Evolutionary conservation across 2,113 vertebrate genomes (phyloP), one percentile per base, ranked within the genome.

Genomic region (Platanista minor): DNA sequence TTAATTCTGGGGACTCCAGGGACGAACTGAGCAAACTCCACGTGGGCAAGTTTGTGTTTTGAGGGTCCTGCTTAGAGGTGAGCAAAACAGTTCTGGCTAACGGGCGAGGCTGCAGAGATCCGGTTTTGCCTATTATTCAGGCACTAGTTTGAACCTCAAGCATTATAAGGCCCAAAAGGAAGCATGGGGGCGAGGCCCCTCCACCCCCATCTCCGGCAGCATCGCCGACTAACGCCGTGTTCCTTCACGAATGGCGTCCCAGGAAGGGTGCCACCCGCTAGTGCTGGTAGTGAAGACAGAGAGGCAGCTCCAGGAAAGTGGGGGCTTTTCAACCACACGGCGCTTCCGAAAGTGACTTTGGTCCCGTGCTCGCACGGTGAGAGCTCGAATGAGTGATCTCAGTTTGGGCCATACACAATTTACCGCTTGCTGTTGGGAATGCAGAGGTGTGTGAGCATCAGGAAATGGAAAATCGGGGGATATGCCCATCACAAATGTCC

Each of bases 101-200:
- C 0, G 8, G 36, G 2, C 27, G 2, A 0, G 13, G 67, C 29
- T 1, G 12, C 29, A 13, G 74, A 20, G 1, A 3, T 9, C 27
- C 2, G 0, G 1, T 0, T 61, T n/a, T 2, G 2, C 6, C 0
- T 1, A 33, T 57, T n/a, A 11, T 23, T 11, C 2, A 0, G n/a
- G 31, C 10, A 9, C 3, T 3, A 21, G 13, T 29, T 23, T 12
- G 10, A 81, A 27, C 8, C 57, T 80, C 33, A 11, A 2, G 36
- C 10, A 14, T 14, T 3, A 3, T 0, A 5, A 21, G 12, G 5
- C n/a, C 49, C 3, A 52, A n/a, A 20, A 41, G 67, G 10, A 2
- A 20, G 71, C 31, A 20, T 31, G 5, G 27, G 39, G 7, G 4
- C 0, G 9, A 57, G 1, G 9, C 23, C n/a, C 27, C 33, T 9